A percentile compares a stretch with the other conserved stretches of the same genome.
phyloP scores from a whole-genome alignment of 2,888 invertebrate genomes.

The Carterocephalus palaemon region DNA sequence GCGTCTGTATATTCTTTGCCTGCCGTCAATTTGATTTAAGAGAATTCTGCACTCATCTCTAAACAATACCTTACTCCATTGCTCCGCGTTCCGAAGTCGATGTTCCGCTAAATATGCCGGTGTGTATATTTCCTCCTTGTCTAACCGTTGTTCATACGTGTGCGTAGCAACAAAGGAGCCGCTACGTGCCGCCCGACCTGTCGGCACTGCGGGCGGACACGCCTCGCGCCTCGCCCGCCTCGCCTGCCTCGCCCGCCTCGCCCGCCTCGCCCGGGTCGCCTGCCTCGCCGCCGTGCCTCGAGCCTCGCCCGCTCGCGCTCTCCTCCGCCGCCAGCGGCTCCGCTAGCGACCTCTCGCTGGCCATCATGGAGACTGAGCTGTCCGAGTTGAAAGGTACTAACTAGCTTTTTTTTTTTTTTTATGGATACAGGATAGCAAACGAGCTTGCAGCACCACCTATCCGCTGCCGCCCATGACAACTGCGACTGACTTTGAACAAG shows the following conservation, averaged over 20 bases:
- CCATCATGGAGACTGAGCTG: slow-evolving; percentile 84
- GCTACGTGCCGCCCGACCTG: slow-evolving; percentile 79
- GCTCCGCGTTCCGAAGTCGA: too few relatives aligned
- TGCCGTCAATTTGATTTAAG: too few relatives aligned
- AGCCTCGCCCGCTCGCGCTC: slow-evolving; percentile 84
- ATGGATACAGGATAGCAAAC: too few relatives aligned
- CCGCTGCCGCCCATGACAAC: too few relatives aligned
- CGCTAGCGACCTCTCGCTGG: slow-evolving; percentile 90
- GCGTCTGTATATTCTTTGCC: too few relatives aligned
- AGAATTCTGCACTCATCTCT: too few relatives aligned
- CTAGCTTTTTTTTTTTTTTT: slow-evolving; percentile 17
- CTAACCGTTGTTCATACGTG: neutral
- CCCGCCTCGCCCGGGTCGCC: slow-evolving; percentile 56
- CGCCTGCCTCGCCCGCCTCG: slow-evolving; percentile 54
- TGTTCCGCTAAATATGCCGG: too few relatives aligned
- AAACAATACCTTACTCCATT: too few relatives aligned
- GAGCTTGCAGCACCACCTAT: too few relatives aligned
- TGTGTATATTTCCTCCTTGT: too few relatives aligned
- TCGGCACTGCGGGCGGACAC: slow-evolving; percentile 53
- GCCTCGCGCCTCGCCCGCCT: slow-evolving; percentile 49
- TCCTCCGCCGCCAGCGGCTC: slow-evolving; percentile 96
- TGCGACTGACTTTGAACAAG: too few relatives aligned
- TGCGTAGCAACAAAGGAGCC: slow-evolving; percentile 50
- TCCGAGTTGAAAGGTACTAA: slow-evolving; percentile 65
- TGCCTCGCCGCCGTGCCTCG: slow-evolving; percentile 39